These are phyloP conservation scores for Charaxes varanes DNA, from an alignment of 1,140 invertebrate species.

Conservation along the genomic window DNA sequence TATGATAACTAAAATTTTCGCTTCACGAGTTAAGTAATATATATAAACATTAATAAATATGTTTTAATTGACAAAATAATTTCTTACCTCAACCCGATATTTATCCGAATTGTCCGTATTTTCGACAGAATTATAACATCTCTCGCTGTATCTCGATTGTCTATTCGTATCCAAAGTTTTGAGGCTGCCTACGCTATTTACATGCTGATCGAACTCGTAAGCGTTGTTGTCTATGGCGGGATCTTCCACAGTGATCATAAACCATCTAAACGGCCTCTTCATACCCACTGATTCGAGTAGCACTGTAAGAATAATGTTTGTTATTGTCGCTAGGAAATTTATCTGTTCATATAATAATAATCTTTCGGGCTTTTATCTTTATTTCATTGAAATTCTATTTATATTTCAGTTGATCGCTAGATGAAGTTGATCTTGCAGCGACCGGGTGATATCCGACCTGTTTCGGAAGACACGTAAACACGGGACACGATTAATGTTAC, in stretches of 20 bases:
- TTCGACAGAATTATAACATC: conserved; percentile 51
- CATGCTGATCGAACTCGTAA: conserved; percentile 26
- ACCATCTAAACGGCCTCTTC: conserved; percentile 44
- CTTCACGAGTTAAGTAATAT: too few relatives aligned
- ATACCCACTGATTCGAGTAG: conserved; percentile 28
- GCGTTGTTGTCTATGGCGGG: conserved; percentile 41
- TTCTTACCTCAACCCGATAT: conserved; percentile 39
- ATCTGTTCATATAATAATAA: too few relatives aligned
- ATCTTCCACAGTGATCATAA: conserved; percentile 62
- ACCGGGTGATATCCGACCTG: too few relatives aligned
- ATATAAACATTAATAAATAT: too few relatives aligned
- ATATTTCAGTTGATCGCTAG: too few relatives aligned
- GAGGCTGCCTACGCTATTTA: conserved; percentile 42
- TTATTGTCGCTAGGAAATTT: too few relatives aligned
- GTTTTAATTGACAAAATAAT: conserved; percentile 4
- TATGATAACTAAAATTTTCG: too few relatives aligned
- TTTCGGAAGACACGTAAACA: too few relatives aligned
- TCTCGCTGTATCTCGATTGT: conserved; percentile 47
- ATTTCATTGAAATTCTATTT: too few relatives aligned
- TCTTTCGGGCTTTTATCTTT: too few relatives aligned
- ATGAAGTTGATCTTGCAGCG: too few relatives aligned
- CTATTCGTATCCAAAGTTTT: conserved; percentile 45
- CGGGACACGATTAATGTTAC: too few relatives aligned
- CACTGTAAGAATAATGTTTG: conserved; percentile 27
- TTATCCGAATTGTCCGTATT: conserved; percentile 55